These are phyloP conservation scores for Argopecten irradians DNA, from an alignment of 1,140 invertebrate genomes.

Conservation along the genomic window DNA sequence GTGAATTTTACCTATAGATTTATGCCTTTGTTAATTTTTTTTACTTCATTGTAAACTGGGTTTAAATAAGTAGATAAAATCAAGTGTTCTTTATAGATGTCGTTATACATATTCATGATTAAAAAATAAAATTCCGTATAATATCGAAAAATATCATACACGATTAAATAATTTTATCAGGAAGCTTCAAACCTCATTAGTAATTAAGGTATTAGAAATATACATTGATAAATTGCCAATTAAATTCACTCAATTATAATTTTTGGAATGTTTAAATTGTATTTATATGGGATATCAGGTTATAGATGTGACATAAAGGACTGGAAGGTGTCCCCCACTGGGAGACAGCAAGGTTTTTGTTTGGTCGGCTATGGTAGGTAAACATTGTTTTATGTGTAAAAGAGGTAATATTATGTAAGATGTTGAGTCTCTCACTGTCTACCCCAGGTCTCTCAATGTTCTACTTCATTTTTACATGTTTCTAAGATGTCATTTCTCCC, in stretches of 20 bases:
- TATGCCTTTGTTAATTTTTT: too few relatives aligned
- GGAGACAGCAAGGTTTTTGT: not conserved
- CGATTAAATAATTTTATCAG: too few relatives aligned
- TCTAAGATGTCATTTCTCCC: not conserved
- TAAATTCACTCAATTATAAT: not conserved
- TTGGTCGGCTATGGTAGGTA: not conserved
- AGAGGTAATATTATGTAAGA: not conserved
- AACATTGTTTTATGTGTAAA: slow-evolving; percentile 5
- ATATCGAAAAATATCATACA: too few relatives aligned
- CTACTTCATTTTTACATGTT: not conserved
- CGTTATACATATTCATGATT: too few relatives aligned
- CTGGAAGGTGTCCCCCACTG: not conserved
- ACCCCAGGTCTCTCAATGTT: not conserved
- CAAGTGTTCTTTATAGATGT: too few relatives aligned
- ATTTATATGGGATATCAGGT: not conserved
- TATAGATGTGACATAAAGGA: not conserved
- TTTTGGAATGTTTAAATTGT: not conserved
- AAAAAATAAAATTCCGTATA: too few relatives aligned
- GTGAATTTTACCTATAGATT: too few relatives aligned
- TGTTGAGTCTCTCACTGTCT: not conserved
- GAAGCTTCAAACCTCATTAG: too few relatives aligned
- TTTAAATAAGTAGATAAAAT: too few relatives aligned
- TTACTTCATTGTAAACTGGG: too few relatives aligned
- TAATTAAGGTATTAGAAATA: not conserved
- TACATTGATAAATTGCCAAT: not conserved